These are phyloP conservation scores for Temnothorax unifasciatus DNA, from an alignment of 2,888 invertebrate species.

Conservation along the genomic window DNA sequence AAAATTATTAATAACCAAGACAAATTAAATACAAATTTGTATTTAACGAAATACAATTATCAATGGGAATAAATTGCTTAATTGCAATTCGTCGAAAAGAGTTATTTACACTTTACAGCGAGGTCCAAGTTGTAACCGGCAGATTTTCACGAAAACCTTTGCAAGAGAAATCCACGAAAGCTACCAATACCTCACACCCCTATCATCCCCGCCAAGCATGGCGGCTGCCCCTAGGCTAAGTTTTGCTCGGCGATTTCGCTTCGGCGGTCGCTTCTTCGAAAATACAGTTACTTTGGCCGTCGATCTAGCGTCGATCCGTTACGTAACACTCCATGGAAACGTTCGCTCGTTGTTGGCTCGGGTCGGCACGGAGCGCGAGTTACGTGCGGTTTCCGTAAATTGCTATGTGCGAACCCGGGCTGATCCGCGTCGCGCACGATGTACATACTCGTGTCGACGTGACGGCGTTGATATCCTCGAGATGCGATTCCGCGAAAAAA, in stretches of 20 bases:
- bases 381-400: constrained; percentile 83
- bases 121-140: not conserved
- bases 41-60: not conserved
- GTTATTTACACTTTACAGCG: not conserved
- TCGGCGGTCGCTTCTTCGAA: constrained; percentile 67
- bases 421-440: constrained; percentile 45
- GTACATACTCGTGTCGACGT: constrained; percentile 48
- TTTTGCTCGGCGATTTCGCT: constrained; percentile 69
- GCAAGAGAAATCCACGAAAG: not conserved
- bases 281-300: constrained; percentile 77
- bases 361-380: constrained; percentile 73
- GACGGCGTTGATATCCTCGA: constrained; percentile 25
- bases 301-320: constrained; percentile 79
- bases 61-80: not conserved
- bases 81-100: not conserved
- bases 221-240: constrained; percentile 57
- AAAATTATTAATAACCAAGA: not conserved
- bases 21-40: not conserved
- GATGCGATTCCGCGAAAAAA: constrained; percentile 59
- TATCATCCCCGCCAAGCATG: not conserved
- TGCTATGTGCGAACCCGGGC: constrained; percentile 79
- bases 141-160: not conserved
- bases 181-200: not conserved
- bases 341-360: constrained; percentile 69
- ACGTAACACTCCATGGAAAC: constrained; percentile 79